Evolutionary conservation across 2,113 vertebrate species (phyloP).

Genomic region (Chunga burmeisteri): DNA sequence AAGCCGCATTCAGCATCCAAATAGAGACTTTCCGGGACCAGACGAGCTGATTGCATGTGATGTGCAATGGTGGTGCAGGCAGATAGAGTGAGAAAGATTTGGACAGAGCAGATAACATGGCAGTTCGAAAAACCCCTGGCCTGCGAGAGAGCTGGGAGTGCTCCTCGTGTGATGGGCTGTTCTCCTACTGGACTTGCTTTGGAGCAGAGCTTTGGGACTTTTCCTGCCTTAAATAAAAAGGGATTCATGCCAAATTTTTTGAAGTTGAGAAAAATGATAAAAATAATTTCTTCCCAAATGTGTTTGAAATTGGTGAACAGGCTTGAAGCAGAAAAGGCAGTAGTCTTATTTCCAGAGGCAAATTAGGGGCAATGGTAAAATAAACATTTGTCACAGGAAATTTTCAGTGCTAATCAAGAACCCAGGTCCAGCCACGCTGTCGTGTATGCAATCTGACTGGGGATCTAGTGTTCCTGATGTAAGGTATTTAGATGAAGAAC

Average conservation of each 20-base stretch:
- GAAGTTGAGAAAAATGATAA: not conserved
- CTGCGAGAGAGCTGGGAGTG: not conserved
- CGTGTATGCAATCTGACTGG: not conserved
- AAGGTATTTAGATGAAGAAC: not conserved
- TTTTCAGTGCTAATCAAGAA: not conserved
- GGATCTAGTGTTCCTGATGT: not conserved
- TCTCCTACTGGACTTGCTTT: not conserved
- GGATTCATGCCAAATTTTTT: not conserved
- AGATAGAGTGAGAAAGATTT: not conserved
- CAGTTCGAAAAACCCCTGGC: not conserved
- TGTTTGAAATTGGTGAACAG: not conserved
- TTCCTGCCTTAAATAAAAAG: not conserved
- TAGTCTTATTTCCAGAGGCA: not conserved
- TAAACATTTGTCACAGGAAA: not conserved
- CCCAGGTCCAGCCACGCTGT: too few relatives aligned
- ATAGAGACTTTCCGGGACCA: not conserved
- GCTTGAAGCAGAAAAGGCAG: not conserved
- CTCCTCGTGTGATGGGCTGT: not conserved
- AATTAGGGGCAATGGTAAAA: not conserved
- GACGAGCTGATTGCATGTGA: rapidly evolving
- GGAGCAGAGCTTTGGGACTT: not conserved
- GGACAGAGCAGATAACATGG: not conserved
- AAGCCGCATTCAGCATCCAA: not conserved
- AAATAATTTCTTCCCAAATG: not conserved
- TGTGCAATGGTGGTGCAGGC: not conserved